phyloP scores from a whole-genome alignment of 2,113 vertebrate species.

The Micronycteris hirsuta region DNA sequence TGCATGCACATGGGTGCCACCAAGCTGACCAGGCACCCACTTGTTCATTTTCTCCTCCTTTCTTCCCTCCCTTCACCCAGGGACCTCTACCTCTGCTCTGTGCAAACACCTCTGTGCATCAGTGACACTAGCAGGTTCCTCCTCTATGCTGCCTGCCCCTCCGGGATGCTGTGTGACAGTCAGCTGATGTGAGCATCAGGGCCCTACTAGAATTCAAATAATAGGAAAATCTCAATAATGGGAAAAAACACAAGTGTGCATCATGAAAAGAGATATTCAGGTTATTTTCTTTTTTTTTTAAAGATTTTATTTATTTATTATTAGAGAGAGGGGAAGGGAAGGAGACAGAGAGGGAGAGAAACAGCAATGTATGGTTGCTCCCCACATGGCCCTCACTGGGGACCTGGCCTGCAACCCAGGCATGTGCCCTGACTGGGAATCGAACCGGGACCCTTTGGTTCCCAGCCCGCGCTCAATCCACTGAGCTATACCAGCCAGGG shows the following conservation, averaged over 20 bases:
- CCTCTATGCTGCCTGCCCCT: neutral
- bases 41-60: neutral
- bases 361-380: too few species aligned
- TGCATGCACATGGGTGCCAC: neutral
- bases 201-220: neutral
- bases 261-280: neutral
- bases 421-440: too few species aligned
- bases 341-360: too few species aligned
- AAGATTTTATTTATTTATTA: too few species aligned
- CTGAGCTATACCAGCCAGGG: too few species aligned
- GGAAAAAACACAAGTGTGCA: neutral
- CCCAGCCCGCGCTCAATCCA: too few species aligned
- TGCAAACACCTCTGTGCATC: neutral
- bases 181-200: neutral
- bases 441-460: too few species aligned
- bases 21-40: neutral
- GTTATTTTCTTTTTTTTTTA: too few species aligned
- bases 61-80: neutral
- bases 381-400: too few species aligned
- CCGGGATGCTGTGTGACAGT: neutral
- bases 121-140: neutral
- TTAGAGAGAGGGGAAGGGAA: too few species aligned
- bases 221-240: neutral
- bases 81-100: neutral
- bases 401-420: too few species aligned